phyloP scores from a whole-genome alignment of 2,797 vertebrate genomes.

The Acipenser oxyrinchus region DNA sequence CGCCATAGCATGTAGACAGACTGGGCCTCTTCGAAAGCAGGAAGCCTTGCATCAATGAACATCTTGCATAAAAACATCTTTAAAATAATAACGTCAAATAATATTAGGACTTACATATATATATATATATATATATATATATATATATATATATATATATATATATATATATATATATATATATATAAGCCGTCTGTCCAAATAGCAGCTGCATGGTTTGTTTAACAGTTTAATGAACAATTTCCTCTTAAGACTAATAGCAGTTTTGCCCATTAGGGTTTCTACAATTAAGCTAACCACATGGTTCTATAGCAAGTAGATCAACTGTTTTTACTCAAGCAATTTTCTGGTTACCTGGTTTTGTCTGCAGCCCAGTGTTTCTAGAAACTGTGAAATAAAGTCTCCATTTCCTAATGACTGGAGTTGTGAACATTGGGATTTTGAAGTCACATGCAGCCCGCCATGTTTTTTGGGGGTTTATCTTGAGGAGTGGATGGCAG shows the following conservation, averaged over 20 bases:
- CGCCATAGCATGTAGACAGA: not conserved
- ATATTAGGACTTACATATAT: not conserved
- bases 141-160: conserved; percentile 1
- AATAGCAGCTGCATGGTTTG: not conserved
- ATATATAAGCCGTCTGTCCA: not conserved
- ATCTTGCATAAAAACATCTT: conserved; percentile 1
- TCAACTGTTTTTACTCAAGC: not conserved
- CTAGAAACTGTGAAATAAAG: too few relatives aligned
- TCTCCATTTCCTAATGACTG: too few relatives aligned
- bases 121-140: conserved; percentile 2
- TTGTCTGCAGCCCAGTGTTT: not conserved
- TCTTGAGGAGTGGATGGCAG: too few relatives aligned
- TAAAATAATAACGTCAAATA: not conserved
- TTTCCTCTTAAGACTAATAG: not conserved
- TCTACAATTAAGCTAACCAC: not conserved
- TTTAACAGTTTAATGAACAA: not conserved
- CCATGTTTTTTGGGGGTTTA: too few relatives aligned
- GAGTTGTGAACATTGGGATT: too few relatives aligned
- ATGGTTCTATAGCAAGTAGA: not conserved
- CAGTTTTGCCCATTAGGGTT: not conserved
- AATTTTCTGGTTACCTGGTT: not conserved
- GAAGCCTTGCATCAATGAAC: not conserved
- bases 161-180: conserved; percentile 2
- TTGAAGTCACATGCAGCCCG: too few relatives aligned
- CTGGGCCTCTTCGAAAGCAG: conserved; percentile 3